Conservation (phyloP, 2,888 invertebrate species). For the Pollenia griseotomentosa region DNA sequence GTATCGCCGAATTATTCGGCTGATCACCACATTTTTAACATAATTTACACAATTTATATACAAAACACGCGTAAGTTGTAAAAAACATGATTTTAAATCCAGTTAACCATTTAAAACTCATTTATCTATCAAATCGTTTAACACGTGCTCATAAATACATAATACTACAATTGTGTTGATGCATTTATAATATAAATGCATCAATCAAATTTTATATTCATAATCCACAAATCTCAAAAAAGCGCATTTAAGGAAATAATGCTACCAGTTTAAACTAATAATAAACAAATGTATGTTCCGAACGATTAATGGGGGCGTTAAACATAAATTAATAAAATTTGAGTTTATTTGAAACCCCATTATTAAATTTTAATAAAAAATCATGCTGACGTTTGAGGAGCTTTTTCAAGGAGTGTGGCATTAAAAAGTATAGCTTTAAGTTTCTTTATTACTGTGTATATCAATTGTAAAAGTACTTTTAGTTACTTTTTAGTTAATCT, state of each 20-base stretch:
- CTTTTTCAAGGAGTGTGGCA: not conserved
- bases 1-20: not conserved
- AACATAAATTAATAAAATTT: conserved; percentile 27
- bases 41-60: conserved; percentile 50
- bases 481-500: no score
- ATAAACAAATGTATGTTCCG: conserved; percentile 13
- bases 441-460: no score
- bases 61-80: conserved; percentile 36
- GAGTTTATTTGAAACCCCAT: conserved; percentile 13
- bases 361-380: conserved; percentile 27
- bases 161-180: not conserved
- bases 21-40: conserved; percentile 1
- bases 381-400: not conserved
- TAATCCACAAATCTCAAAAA: not conserved
- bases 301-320: conserved; percentile 16
- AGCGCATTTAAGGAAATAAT: conserved; percentile 52
- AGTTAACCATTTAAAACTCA: conserved; percentile 33
- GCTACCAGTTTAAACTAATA: conserved; percentile 38
- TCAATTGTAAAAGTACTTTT: no score
- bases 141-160: conserved; percentile 7
- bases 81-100: conserved; percentile 45
- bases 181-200: not conserved
- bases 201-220: no score
- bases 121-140: conserved; percentile 9
- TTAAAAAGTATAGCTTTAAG: no score